Conservation (phyloP, 1,140 invertebrate genomes). For the Papilio helenus region DNA sequence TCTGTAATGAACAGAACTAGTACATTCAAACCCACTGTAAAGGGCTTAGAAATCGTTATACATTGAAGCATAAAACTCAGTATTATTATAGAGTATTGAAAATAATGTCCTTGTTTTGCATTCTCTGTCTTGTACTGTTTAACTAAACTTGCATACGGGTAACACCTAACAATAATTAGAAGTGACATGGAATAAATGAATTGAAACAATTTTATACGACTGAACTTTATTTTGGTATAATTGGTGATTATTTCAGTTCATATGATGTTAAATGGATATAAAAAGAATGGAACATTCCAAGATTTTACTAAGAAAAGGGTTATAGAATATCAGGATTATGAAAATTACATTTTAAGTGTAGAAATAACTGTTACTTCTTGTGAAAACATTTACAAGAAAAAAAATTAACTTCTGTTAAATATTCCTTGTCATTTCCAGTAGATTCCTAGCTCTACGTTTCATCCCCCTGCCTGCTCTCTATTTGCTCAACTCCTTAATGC, state of each 20-base stretch:
- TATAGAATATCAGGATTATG: no score
- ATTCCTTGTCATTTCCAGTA: constrained; percentile 47
- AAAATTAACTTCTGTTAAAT: neutral
- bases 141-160: constrained; percentile 63
- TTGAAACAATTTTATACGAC: neutral
- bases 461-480: constrained; percentile 66
- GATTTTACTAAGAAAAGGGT: no score
- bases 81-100: neutral
- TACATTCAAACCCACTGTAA: neutral
- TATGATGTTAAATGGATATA: no score
- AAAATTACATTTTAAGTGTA: no score
- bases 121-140: constrained; percentile 68
- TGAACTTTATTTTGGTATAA: neutral
- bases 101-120: constrained; percentile 51
- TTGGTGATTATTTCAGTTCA: no score
- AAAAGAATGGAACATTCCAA: no score
- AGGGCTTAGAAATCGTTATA: neutral
- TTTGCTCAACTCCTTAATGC: constrained; percentile 80
- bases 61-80: neutral
- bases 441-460: constrained; percentile 42
- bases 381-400: no score
- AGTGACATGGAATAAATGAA: constrained; percentile 26
- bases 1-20: neutral
- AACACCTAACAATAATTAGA: constrained; percentile 41
- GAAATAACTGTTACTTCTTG: no score